Evolutionary conservation across 2,797 vertebrate genomes (phyloP), one percentile per base, ranked within the genome.

Genomic region (Choloepus didactylus): DNA sequence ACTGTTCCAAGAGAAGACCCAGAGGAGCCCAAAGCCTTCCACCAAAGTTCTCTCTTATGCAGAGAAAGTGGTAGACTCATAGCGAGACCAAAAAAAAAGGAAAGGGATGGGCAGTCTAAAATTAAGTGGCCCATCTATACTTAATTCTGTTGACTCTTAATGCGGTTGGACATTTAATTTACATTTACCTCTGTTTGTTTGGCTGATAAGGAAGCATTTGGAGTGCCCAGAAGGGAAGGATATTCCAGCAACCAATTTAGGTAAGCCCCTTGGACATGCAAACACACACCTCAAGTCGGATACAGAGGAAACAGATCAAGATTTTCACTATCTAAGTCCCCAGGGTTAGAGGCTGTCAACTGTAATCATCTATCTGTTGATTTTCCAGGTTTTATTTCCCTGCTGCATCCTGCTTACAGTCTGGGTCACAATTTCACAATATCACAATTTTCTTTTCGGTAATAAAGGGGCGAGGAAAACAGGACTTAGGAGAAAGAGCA

Each of bases 171-270:
- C 69, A 86, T 85, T 92, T 94, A 93, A 51, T 93, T 97, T 88
- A 64, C 87, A 72, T 54, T 95, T 91, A 93, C 67, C 46, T 90
- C n/a, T 96, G 44, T 91, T 95, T 91, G 29, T 91, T 87, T 94
- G 72, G 59, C 11, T 86, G 85, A 92, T 66, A 94, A 66, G 51
- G 54, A 95, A 93, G 59, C 18, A n/a, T 84, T 27, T 87, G 59
- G 76, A 93, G 29, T 83, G 14, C 25, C 59, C 77, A 25, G 49
- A 84, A 82, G 54, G 31, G 41, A 73, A 89, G 46, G 9, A n/a
- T 80, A n/a, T 46, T 93, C 31, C 38, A 77, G 44, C 6, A 23
- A 60, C 27, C 29, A 66, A 72, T 82, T 75, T n/a, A 54, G 18
- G 76, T 92, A 81, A 94, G 59, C 49, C 62, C 25, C 29, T 64